Base-by-base conservation (phyloP, 2,797 vertebrate genomes). In the Enteromius viviparus region DNA sequence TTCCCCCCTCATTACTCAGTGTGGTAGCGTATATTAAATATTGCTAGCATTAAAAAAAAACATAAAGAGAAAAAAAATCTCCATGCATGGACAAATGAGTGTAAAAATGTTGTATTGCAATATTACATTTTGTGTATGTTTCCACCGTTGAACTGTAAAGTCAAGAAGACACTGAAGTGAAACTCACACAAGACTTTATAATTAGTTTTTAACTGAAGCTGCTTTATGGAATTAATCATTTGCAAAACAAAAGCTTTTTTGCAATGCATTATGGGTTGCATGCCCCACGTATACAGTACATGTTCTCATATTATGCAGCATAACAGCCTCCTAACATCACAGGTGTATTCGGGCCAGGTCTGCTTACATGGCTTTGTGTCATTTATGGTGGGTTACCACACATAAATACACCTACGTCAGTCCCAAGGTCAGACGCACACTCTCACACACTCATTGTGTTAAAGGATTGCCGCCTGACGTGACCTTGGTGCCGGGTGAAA, bases 401-500 rank as follows among this genome's bases (percentile, higher is more conserved):
- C 72, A 49, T 68, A 23, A 66, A 81, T 85, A 82, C 82, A 80
- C 75, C 34, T 82, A 29, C 82, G 82, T 53, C 60, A 69, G 62
- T 78, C 85, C 29, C 82, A 85, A 80, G 84, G 77, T 91, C 21
- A 81, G 40, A 77, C 64, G 70, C 65, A 76, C 47, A 78, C 80
- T 84, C 40, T 82, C 78, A 75, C 76, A 76, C 49, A 78, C 82
- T 77, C 81, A 70, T 80, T 70, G 76, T 82, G 76, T 85, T 85
- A 37, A 78, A 76, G 75, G 84, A 89, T 89, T 81, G 78, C 72
- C 69, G 81, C 71, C 64, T 82, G 64, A 82, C 60, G 21, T 92
- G 91, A 93, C 92, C 90, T 92, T 91, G 85, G 79, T 78, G 84
- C 78, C 47, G 70, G 76, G 85, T 76, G 85, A 81, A 85, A 83